Percentiles rank a stretch among this genome's conserved stretches.
phyloP scores from a whole-genome alignment of 1,140 invertebrate species.

The Calephelis virginiensis region DNA sequence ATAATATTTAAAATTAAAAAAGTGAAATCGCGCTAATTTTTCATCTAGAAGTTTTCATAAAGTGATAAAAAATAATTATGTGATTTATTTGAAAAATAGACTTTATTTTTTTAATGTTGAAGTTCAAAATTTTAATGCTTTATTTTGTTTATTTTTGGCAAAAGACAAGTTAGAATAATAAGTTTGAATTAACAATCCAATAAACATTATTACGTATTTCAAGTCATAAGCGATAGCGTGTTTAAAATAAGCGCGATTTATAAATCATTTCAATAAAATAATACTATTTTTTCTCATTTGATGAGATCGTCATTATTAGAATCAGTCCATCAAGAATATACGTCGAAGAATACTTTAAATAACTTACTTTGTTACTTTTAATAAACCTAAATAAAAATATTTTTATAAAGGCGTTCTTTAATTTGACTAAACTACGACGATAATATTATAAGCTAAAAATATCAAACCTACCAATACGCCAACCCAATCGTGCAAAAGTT shows the following conservation, averaged over 20 bases:
- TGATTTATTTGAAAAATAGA: too few relatives aligned
- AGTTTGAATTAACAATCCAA: not conserved
- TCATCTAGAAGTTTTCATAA: not conserved
- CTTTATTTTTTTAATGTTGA: too few relatives aligned
- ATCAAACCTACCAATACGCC: not conserved
- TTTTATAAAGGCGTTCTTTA: not conserved
- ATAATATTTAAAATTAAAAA: not conserved
- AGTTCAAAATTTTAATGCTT: too few relatives aligned
- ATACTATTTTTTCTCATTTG: slow-evolving; percentile 36
- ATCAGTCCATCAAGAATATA: slow-evolving; percentile 44
- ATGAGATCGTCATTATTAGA: slow-evolving; percentile 38
- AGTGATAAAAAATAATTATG: too few relatives aligned
- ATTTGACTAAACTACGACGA: too few relatives aligned
- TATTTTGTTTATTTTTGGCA: too few relatives aligned
- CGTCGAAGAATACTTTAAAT: slow-evolving; percentile 2
- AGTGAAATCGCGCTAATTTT: not conserved
- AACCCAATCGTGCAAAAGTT: too few relatives aligned
- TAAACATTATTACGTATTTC: too few relatives aligned
- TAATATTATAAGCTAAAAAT: slow-evolving; percentile 4
- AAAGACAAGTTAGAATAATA: too few relatives aligned
- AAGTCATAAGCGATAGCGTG: not conserved
- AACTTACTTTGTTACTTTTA: not conserved
- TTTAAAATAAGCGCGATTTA: slow-evolving; percentile 9
- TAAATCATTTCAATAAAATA: slow-evolving; percentile 23
- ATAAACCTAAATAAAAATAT: not conserved